Evolutionary conservation across 2,888 invertebrate genomes (phyloP), one percentile per base, ranked within the genome.

Genomic region (Isotomurus palustris): DNA sequence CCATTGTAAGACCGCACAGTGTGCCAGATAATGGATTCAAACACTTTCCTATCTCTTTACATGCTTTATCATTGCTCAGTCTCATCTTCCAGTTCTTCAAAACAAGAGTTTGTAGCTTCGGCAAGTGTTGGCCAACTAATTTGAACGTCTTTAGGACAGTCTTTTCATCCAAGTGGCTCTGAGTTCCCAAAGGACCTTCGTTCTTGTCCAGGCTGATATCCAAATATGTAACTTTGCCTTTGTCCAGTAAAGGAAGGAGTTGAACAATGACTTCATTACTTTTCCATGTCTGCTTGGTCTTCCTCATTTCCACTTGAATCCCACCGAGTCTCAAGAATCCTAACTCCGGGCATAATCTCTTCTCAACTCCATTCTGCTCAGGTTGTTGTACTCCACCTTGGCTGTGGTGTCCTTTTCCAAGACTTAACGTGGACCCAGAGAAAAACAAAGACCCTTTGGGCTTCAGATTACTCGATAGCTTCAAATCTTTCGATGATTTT

Each of bases 281-380:
- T 58, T 64, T 59, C 62, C 64, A 65, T 17, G 59, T 38, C 41
- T 64, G 59, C 45, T 57, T 56, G n/a, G n/a, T n/a, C 27, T 69
- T 67, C n/a, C 62, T 53, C 47, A 62, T 50, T 47, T 69, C 64
- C 25, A 69, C 41, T 35, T 58, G 55, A 60, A 67, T 63, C 19
- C 68, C 68, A 25, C 68, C 68, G 17, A 69, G 51, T n/a, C 68
- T 63, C 10, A 69, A 60, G 45, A 66, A 69, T 17, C 64, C 61
- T 28, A 69, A 57, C 40, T 68, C 66, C 12, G 62, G 60, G 53
- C 58, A 60, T 17, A 68, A 38, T 52, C 24, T 25, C 8, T 5
- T 27, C 14, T 14, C 5, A 40, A n/a, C 10, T 6, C 6, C 6
- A 40, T 19, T n/a, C n/a, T n/a, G n/a, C n/a, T n/a, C n/a, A n/a